These are phyloP conservation scores for Ophion costatus DNA, from an alignment of 2,888 invertebrate genomes.

Conservation along the genomic window DNA sequence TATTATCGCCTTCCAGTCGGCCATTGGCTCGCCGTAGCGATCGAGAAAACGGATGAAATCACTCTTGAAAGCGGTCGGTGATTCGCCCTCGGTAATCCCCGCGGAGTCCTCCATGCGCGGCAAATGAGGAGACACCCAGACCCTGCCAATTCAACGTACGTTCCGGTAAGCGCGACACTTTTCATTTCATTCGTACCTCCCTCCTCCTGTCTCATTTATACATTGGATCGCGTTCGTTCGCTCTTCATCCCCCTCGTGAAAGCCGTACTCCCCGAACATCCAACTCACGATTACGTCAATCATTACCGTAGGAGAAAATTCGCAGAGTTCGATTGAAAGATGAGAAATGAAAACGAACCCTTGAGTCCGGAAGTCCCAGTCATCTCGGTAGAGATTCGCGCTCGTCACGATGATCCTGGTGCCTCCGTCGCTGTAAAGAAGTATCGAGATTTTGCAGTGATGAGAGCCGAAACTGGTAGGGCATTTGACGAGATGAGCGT, in stretches of 20 bases:
- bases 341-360: slow-evolving; percentile 85
- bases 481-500: slow-evolving; percentile 71
- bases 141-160: slow-evolving; percentile 83
- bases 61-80: slow-evolving; percentile 92
- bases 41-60: slow-evolving; percentile 91
- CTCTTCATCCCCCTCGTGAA: not conserved
- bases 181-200: not conserved
- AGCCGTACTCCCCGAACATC: too few relatives aligned
- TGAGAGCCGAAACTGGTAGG: slow-evolving; percentile 76
- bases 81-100: slow-evolving; percentile 88
- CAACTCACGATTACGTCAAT: too few relatives aligned
- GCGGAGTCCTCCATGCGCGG: slow-evolving; percentile 86
- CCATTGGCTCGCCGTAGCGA: slow-evolving; percentile 88
- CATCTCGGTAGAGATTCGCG: slow-evolving; percentile 95
- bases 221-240: not conserved
- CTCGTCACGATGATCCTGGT: slow-evolving; percentile 95
- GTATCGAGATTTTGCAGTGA: slow-evolving; percentile 91
- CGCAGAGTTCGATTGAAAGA: slow-evolving; percentile 5
- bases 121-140: slow-evolving; percentile 95
- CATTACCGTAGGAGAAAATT: not conserved
- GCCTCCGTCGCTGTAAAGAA: slow-evolving; percentile 92
- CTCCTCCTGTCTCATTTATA: not conserved
- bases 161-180: too few relatives aligned
- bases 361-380: slow-evolving; percentile 98
- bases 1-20: slow-evolving; percentile 91